These are phyloP conservation scores for Cremastinae sp. DNA, from an alignment of 2,888 invertebrate species.

Conservation along the genomic window DNA sequence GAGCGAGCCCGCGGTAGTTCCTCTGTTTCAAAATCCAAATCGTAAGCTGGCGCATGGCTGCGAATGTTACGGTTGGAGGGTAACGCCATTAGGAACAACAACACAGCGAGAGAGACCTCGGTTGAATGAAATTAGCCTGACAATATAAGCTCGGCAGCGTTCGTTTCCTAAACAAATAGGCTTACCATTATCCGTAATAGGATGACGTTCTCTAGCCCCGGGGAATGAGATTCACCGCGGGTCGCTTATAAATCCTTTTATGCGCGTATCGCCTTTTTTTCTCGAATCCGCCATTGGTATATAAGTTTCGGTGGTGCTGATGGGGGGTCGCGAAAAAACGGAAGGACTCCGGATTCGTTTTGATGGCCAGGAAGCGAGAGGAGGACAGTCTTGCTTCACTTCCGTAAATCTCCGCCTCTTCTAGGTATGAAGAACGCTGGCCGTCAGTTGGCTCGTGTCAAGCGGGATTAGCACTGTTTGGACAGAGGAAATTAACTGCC, in stretches of 20 bases:
- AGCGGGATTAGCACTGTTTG: slow-evolving; percentile 79
- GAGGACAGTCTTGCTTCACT: slow-evolving; percentile 43
- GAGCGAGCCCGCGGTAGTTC: not conserved
- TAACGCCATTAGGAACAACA: slow-evolving; percentile 39
- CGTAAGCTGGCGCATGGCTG: not conserved
- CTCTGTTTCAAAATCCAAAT: not conserved
- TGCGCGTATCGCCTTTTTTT: slow-evolving; percentile 58
- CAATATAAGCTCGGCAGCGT: slow-evolving; percentile 50
- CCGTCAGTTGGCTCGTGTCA: slow-evolving; percentile 79
- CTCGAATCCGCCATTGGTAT: slow-evolving; percentile 6
- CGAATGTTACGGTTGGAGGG: not conserved
- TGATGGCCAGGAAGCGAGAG: slow-evolving; percentile 2
- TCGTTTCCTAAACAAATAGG: slow-evolving; percentile 75
- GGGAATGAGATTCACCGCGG: slow-evolving; percentile 55
- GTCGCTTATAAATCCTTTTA: slow-evolving; percentile 71
- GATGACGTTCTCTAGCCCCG: slow-evolving; percentile 67
- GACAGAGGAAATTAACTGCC: slow-evolving; percentile 80
- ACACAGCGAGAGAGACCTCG: slow-evolving; percentile 9
- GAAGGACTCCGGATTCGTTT: slow-evolving; percentile 12
- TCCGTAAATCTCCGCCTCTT: slow-evolving; percentile 59
- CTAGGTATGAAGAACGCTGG: slow-evolving; percentile 51
- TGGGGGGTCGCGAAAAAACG: slow-evolving; percentile 7
- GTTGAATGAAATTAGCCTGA: slow-evolving; percentile 56
- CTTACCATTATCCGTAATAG: slow-evolving; percentile 75
- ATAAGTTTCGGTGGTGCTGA: not conserved